Evolutionary conservation across 2,113 vertebrate species (phyloP), one percentile per base, ranked within the genome.

Genomic region (Hyaena hyaena): DNA sequence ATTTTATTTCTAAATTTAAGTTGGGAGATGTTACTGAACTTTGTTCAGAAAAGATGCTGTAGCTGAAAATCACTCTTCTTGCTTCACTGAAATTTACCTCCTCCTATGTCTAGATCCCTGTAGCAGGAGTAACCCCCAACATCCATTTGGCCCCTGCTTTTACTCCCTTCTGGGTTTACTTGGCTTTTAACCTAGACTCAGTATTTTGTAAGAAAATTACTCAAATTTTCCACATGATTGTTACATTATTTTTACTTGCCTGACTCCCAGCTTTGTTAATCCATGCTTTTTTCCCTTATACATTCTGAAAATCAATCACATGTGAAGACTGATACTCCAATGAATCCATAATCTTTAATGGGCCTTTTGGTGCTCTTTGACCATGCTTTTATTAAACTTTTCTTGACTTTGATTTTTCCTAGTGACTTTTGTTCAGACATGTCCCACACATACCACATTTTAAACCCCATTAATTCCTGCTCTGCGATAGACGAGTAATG

Each of bases 11-110:
- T 90, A 73, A 85, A 91, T 82, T 76, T 94, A 69, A 89, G 65
- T 83, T 95, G 50, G 83, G 83, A 74, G 43, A 84, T 90, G 68
- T 16, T 88, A 68, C 84, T 95, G 55, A 96, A 87, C 76, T 45
- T 87, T 90, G 79, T 17, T 65, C 10, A 39, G n/a, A 73, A 96
- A 97, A 96, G 33, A 95, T 95, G 80, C 87, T 90, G 74, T 90
- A 97, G 33, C 92, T 94, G 33, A 84, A 39, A 26, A 92, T 93
- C 33, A 19, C 10, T 61, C n/a, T 93, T 93, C 33, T 90, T 63
- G 24, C 31, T 80, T 91, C 76, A 31, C 39, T 91, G 24, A 66
- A 85, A 74, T 83, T 93, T 82, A 73, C 65, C 71, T 82, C 63
- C 21, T 79, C 23, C 3, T 58, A 26, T 12, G 15, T 95, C 53